Evolutionary conservation across 2,797 vertebrate genomes (phyloP), one percentile per base, ranked within the genome.

Genomic region (Urocyon cinereoargenteus): DNA sequence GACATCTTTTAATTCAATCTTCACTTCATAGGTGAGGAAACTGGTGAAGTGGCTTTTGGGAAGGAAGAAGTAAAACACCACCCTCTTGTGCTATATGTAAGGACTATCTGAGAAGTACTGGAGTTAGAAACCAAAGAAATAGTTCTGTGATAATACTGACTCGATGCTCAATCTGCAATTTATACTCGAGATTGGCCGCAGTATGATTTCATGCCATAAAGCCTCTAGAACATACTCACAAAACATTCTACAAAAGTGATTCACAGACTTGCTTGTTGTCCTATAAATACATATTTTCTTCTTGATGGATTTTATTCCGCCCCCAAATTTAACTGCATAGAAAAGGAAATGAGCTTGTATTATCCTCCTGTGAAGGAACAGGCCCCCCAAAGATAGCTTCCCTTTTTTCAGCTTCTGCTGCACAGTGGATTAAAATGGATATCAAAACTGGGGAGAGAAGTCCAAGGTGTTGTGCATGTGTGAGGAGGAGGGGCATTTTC

Each of bases 201-300:
- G 51, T 55, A 72, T 95, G 49, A 91, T 75, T 90, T 86, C 26
- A 53, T 57, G 66, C 79, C 75, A 53, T 18, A 51, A 68, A 85
- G 51, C 22, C 53, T 89, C 36, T 66, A 51, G 75, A 75, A 59
- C 62, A 28, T 53, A 84, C 55, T 82, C 31, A 73, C 28, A 45
- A 59, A 57, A 61, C 3, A 31, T 22, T 78, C 75, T 77, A 55
- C 53, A 24, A 91, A 26, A 66, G n/a, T 7, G 18, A 79, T 78
- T 83, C 72, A 6, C 28, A 90, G 70, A 53, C 26, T 75, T 84
- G 78, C 51, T 12, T 87, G 15, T 57, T 90, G 12, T 45, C 19
- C 34, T 40, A 61, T 84, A 85, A 72, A 77, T 77, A 87, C 24
- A 55, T 18, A 82, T 62, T 68, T 90, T 73, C 72, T 68, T 78